These are phyloP conservation scores for Mythimna ferrago DNA, from an alignment of 2,888 invertebrate genomes.

Conservation along the genomic window DNA sequence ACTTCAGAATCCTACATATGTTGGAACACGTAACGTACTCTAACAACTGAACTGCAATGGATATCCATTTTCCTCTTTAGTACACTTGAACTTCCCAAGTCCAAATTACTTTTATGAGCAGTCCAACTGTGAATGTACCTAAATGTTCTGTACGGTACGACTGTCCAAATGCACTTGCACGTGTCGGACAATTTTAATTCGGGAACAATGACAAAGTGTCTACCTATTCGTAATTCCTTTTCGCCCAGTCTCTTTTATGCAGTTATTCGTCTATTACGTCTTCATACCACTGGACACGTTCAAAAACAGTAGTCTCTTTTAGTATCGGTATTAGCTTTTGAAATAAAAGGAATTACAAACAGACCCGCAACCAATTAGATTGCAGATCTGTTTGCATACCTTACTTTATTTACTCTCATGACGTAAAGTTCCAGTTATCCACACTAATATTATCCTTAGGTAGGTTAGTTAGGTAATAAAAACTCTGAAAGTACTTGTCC, in stretches of 20 bases:
- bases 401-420: not conserved
- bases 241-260: not conserved
- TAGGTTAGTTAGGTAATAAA: no score
- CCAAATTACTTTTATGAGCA: slow-evolving; percentile 15
- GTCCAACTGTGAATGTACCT: not conserved
- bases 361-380: not conserved
- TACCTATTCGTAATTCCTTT: not conserved
- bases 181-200: slow-evolving; percentile 6
- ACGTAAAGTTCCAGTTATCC: not conserved
- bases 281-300: not conserved
- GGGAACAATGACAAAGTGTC: not conserved
- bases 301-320: not conserved
- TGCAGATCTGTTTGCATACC: no score
- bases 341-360: not conserved
- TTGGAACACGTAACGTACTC: slow-evolving; percentile 7
- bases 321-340: not conserved
- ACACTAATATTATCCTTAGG: no score
- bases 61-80: slow-evolving; percentile 14
- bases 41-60: slow-evolving; percentile 5
- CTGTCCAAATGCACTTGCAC: not conserved
- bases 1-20: not conserved
- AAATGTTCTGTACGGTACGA: not conserved
- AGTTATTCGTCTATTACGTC: slow-evolving; percentile 1
- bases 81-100: slow-evolving; percentile 14
- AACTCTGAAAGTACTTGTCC: no score